Conservation (phyloP, 2,797 vertebrate genomes). For the Trachurus trachurus region DNA sequence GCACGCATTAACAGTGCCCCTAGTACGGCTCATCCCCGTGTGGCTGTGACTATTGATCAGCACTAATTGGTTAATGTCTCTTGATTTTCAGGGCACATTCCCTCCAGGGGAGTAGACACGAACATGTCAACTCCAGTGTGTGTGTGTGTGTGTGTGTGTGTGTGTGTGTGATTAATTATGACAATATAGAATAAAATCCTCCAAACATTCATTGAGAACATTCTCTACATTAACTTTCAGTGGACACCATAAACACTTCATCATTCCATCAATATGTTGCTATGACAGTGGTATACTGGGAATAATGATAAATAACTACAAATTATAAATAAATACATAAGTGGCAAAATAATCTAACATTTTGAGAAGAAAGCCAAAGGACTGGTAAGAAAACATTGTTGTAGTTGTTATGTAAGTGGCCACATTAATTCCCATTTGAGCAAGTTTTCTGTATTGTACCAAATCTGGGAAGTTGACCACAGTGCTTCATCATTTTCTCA, state of each 20-base stretch:
- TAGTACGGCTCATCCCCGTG: conserved; percentile 51
- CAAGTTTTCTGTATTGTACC: neutral
- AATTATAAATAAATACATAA: neutral
- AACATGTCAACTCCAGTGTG: conserved; percentile 51
- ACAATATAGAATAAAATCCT: conserved; percentile 15
- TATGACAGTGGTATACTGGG: neutral
- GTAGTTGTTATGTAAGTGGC: neutral
- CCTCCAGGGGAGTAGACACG: conserved; percentile 53
- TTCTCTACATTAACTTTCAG: neutral
- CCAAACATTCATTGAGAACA: neutral
- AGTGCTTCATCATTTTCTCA: neutral
- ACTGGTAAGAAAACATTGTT: neutral
- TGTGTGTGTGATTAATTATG: conserved; percentile 43
- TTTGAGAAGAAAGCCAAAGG: neutral
- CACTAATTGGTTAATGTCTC: conserved; percentile 84
- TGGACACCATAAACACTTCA: neutral
- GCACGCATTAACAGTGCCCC: conserved; percentile 56
- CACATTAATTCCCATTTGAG: neutral
- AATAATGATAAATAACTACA: neutral
- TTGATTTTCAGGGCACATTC: conserved; percentile 77
- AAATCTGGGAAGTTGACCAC: neutral
- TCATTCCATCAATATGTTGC: neutral
- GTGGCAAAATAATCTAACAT: neutral
- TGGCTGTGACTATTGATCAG: conserved; percentile 78
- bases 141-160: conserved; percentile 35